Percentiles rank a stretch among this genome's conserved stretches.
Conservation (phyloP, 2,113 vertebrate species). For the Megatriorchis doriae region DNA sequence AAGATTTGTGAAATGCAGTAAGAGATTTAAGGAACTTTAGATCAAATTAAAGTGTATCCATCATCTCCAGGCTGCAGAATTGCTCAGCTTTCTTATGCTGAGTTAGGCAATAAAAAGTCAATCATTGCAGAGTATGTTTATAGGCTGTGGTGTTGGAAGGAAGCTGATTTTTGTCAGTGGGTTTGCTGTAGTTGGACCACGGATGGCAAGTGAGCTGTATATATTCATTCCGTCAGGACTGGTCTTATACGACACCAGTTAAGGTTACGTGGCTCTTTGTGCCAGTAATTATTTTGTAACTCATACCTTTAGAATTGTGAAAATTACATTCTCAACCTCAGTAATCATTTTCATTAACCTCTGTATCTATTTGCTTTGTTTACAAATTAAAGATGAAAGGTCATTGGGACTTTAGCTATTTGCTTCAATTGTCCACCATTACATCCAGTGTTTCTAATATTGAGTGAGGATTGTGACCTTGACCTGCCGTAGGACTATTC, state of each 20-base stretch:
- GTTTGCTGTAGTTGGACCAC: neutral
- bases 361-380: neutral
- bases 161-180: neutral
- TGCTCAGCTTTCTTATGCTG: neutral
- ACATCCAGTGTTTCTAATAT: neutral
- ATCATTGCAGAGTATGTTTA: neutral
- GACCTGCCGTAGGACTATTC: neutral
- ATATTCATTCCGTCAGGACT: neutral
- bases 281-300: neutral
- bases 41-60: neutral
- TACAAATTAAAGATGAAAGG: neutral
- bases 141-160: neutral
- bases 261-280: neutral
- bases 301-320: neutral
- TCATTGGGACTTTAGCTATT: neutral
- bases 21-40: neutral
- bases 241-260: neutral
- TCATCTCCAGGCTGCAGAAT: neutral
- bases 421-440: neutral
- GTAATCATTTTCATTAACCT: neutral
- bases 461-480: neutral
- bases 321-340: neutral
- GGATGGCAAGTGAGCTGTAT: fast-evolving
- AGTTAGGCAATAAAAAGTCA: neutral
- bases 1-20: neutral